Conservation (phyloP, 2,797 vertebrate genomes). For the Myripristis murdjan region DNA sequence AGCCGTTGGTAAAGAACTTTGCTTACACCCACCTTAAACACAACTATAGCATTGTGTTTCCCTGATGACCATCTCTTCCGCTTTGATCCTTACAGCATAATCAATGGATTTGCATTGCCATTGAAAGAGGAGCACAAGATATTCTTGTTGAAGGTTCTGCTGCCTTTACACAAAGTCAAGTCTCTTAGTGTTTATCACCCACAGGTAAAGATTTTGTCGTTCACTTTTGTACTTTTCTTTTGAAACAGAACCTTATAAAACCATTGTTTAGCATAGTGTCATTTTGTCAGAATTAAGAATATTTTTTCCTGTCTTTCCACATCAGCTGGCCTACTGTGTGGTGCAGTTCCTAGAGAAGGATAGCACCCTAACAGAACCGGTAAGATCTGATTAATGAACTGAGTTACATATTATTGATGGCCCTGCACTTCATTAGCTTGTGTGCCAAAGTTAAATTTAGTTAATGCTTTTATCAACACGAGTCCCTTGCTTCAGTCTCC, state of each 20-base stretch:
- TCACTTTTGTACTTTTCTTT: background rate
- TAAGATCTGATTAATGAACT: slow-evolving; percentile 75
- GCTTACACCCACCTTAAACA: background rate
- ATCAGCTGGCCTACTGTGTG: slow-evolving; percentile 98
- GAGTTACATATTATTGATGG: background rate
- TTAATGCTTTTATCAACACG: background rate
- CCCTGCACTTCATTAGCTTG: background rate
- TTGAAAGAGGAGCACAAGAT: slow-evolving; percentile 99
- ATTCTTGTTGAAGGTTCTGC: slow-evolving; percentile 96
- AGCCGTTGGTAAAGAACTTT: background rate
- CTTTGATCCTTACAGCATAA: slow-evolving; percentile 88
- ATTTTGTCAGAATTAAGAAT: background rate
- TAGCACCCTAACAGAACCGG: slow-evolving; percentile 98
- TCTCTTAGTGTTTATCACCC: slow-evolving; percentile 99
- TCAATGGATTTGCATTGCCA: slow-evolving; percentile 99
- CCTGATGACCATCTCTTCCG: slow-evolving; percentile 1
- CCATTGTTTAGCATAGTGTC: background rate
- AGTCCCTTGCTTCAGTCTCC: background rate
- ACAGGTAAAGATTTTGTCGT: slow-evolving; percentile 85
- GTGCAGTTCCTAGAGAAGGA: slow-evolving; percentile 99
- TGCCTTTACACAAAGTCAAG: slow-evolving; percentile 99
- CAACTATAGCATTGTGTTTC: background rate
- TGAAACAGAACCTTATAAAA: background rate
- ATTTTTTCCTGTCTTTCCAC: background rate
- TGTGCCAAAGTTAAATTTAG: background rate